Conservation (phyloP, 92 coral and sea anemone species). For the Montipora capitata region DNA sequence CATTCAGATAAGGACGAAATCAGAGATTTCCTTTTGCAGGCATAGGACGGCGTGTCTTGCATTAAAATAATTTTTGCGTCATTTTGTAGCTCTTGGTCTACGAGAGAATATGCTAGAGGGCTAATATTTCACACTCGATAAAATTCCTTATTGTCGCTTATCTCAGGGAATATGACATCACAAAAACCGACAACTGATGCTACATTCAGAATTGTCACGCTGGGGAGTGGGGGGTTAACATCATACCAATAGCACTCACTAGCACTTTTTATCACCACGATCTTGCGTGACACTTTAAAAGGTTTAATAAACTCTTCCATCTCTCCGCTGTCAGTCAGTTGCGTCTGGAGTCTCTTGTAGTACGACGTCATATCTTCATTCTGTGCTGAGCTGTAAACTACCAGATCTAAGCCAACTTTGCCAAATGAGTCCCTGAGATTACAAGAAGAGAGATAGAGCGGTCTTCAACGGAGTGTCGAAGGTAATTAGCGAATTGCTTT, state of each 20-base stretch:
- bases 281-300: constrained; percentile 49
- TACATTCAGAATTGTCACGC: not conserved
- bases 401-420: constrained; percentile 60
- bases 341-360: constrained; percentile 43
- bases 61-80: no score
- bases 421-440: constrained; percentile 49
- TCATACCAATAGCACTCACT: constrained; percentile 14
- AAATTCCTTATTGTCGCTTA: no score
- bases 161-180: no score
- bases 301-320: constrained; percentile 27
- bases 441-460: not conserved
- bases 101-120: no score
- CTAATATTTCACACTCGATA: no score
- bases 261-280: constrained; percentile 46
- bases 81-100: no score
- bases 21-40: not conserved
- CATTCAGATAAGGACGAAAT: no score
- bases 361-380: constrained; percentile 44
- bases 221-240: no score
- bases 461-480: not conserved
- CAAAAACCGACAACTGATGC: no score
- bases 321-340: constrained; percentile 24
- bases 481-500: no score
- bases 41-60: not conserved
- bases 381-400: constrained; percentile 50